Percentiles rank a stretch among this genome's conserved stretches.
phyloP scores from a whole-genome alignment of 2,888 invertebrate species.

The Baccha elongata region DNA sequence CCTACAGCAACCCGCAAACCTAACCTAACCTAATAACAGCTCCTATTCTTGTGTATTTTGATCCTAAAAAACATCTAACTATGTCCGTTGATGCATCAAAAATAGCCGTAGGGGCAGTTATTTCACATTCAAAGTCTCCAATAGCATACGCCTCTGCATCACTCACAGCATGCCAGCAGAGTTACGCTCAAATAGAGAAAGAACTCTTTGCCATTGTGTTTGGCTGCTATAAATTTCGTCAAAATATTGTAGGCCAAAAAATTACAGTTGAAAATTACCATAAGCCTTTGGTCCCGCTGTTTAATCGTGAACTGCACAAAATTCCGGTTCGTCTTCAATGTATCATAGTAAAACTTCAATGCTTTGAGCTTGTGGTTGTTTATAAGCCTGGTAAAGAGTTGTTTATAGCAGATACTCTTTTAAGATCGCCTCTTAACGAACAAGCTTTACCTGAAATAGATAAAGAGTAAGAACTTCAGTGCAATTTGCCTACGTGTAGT shows the following conservation, averaged over 20 bases:
- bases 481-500: constrained; percentile 13
- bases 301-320: constrained; percentile 57
- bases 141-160: constrained; percentile 49
- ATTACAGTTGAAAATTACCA: constrained; percentile 57
- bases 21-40: too few relatives aligned
- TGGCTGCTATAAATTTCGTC: constrained; percentile 65
- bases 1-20: too few relatives aligned
- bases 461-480: too few relatives aligned
- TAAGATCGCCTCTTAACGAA: constrained; percentile 82
- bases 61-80: too few relatives aligned
- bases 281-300: constrained; percentile 57
- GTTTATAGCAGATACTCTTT: constrained; percentile 81
- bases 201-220: constrained; percentile 68
- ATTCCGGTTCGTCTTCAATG: constrained; percentile 60
- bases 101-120: constrained; percentile 26
- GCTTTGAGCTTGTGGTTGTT: constrained; percentile 54
- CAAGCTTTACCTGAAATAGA: too few relatives aligned
- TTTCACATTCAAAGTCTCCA: constrained; percentile 2
- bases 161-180: constrained; percentile 48
- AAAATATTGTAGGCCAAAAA: constrained; percentile 56
- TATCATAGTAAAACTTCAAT: constrained; percentile 60
- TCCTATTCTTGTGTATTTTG: too few relatives aligned
- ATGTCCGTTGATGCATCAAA: too few relatives aligned
- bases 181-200: constrained; percentile 73
- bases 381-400: constrained; percentile 68